Evolutionary conservation across 2,113 vertebrate genomes (phyloP).

Genomic region (Australoheros scitulus): DNA sequence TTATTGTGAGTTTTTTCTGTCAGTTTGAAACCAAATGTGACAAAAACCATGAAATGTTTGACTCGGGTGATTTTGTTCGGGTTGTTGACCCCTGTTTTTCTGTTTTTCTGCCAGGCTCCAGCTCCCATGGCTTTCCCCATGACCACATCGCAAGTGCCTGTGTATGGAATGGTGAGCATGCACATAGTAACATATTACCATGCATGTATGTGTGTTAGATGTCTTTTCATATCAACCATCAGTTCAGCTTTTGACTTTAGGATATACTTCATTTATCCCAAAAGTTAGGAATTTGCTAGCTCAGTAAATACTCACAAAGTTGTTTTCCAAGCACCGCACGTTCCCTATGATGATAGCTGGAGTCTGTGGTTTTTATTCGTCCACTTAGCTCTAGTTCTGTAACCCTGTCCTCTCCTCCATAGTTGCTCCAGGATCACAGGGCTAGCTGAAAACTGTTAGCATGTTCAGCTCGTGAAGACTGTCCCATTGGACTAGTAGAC

Average conservation of each 20-base stretch:
- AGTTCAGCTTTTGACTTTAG: too few species aligned
- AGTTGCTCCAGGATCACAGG: neutral
- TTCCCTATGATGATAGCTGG: neutral
- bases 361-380: neutral
- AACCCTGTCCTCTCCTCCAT: neutral
- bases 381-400: neutral
- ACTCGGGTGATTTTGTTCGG: neutral
- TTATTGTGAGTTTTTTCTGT: neutral
- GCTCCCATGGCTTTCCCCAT: conserved; percentile 86
- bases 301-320: neutral
- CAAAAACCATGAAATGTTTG: neutral
- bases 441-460: accelerated
- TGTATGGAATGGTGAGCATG: conserved; percentile 91
- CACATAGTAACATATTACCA: neutral
- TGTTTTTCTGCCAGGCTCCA: conserved; percentile 76
- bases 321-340: neutral
- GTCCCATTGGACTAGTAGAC: neutral
- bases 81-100: neutral
- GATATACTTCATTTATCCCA: too few species aligned
- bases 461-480: neutral
- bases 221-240: neutral
- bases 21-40: neutral
- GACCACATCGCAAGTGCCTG: conserved; percentile 92
- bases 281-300: too few species aligned
- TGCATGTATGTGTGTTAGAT: neutral